Evolutionary conservation across 2,888 invertebrate species (phyloP), one percentile per base, ranked within the genome.

Genomic region (Lymantria monacha): DNA sequence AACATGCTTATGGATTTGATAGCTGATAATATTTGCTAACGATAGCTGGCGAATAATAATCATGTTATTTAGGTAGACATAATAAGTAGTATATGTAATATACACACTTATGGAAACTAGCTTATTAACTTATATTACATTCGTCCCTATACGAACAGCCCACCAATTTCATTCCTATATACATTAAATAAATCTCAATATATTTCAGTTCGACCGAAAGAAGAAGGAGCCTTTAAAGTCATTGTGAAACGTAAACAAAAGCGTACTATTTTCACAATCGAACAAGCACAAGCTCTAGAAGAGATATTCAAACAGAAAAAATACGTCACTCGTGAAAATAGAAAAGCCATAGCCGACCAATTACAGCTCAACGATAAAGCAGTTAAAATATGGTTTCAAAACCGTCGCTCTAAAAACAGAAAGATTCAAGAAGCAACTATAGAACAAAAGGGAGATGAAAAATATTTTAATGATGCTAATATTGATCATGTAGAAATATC

Each of bases 321-420:
- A 5, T 48, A 48, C 13, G 14, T 42, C 5, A 33, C 41, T n/a
- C 47, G 42, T 3, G 22, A 12, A 36, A 12, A 31, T 1, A 48
- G 36, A 3, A 7, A 41, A 36, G 9, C 3, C 0, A 31, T 48
- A 9, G 43, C 13, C 0, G 1, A 14, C 0, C 9, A 7, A 9
- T 11, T 48, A 13, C 14, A 38, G 1, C n/a, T 49, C 0, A 9
- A 3, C 0, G 38, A 48, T 1, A 40, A 30, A n/a, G 31, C 13
- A 0, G 9, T 49, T 15, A 44, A 40, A 9, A 12, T 33, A 5
- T 49, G 44, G 44, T 49, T 33, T 7, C 49, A 44, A 22, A 49
- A 49, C 11, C 44, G 49, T 7, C 38, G 40, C 0, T 44, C 43
- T 9, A 42, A 38, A 38, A 11, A n/a, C 1, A 38, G 14, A 30